phyloP scores from a whole-genome alignment of 2,888 invertebrate genomes.

The Hemaris fuciformis region DNA sequence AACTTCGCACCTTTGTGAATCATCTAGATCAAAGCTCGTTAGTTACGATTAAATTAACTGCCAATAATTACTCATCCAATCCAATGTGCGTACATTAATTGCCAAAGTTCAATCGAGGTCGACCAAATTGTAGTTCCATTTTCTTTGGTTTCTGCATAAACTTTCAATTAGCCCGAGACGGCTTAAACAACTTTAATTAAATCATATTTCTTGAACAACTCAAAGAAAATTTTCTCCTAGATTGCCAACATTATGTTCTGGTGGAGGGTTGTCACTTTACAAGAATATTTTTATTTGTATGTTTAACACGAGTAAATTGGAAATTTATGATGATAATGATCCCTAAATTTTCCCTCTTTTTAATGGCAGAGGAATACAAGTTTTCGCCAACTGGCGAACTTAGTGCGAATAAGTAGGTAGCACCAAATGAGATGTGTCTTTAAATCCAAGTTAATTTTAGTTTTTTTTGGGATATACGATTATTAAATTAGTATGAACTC shows the following conservation, averaged over 20 bases:
- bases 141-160: constrained; percentile 56
- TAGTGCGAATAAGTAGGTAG: too few relatives aligned
- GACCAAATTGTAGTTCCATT: constrained; percentile 59
- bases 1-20: neutral
- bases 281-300: too few relatives aligned
- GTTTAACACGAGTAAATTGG: too few relatives aligned
- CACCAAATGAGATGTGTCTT: too few relatives aligned
- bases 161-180: constrained; percentile 69
- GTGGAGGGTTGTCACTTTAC: constrained; percentile 45
- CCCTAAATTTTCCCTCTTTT: too few relatives aligned
- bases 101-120: constrained; percentile 49
- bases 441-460: too few relatives aligned
- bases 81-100: constrained; percentile 36
- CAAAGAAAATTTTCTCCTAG: constrained; percentile 44
- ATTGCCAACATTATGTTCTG: constrained; percentile 41
- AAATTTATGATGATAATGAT: too few relatives aligned
- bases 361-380: too few relatives aligned
- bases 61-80: constrained; percentile 46
- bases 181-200: constrained; percentile 76
- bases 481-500: too few relatives aligned
- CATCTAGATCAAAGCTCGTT: constrained; percentile 8
- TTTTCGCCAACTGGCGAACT: too few relatives aligned
- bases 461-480: too few relatives aligned
- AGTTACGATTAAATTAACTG: constrained; percentile 23
- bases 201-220: constrained; percentile 62